Evolutionary conservation across 1,140 invertebrate species (phyloP).

Genomic region (Panulirus ornatus): DNA sequence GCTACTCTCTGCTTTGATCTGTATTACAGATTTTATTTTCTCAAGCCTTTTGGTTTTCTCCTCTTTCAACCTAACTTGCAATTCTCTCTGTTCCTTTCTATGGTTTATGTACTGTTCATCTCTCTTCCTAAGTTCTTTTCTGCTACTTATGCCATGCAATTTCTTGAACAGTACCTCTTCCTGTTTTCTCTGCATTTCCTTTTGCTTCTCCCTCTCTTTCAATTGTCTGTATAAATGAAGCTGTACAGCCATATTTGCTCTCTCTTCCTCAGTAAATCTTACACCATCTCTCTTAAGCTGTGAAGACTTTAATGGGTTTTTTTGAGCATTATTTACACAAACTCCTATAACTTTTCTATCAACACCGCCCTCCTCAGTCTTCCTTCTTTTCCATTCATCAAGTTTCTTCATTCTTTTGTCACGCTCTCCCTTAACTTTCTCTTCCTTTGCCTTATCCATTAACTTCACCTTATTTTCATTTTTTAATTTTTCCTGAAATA

Average conservation of each 20-base stretch:
- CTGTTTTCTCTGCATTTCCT: neutral
- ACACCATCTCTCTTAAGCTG: no score
- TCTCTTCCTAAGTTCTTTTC: neutral
- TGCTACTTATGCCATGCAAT: neutral
- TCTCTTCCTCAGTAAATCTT: conserved; percentile 1
- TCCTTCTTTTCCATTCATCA: neutral
- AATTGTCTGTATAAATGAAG: neutral
- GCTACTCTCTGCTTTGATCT: neutral
- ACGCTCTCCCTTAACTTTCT: neutral
- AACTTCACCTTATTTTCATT: neutral
- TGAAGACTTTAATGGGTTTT: no score
- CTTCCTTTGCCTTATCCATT: neutral
- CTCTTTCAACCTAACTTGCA: conserved; percentile 1
- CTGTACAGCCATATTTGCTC: neutral
- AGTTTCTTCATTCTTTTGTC: neutral
- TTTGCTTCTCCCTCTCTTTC: neutral
- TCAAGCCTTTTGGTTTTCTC: conserved; percentile 19
- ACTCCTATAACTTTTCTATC: no score
- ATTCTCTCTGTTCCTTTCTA: neutral
- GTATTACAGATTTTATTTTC: neutral
- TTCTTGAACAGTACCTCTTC: neutral
- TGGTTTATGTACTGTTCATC: neutral
- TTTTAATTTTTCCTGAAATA: neutral
- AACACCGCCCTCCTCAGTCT: neutral
- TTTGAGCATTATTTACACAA: no score